Percentiles rank a stretch among this genome's conserved stretches.
Evolutionary conservation across 2,797 vertebrate genomes (phyloP).

Genomic region (Mallotus villosus): DNA sequence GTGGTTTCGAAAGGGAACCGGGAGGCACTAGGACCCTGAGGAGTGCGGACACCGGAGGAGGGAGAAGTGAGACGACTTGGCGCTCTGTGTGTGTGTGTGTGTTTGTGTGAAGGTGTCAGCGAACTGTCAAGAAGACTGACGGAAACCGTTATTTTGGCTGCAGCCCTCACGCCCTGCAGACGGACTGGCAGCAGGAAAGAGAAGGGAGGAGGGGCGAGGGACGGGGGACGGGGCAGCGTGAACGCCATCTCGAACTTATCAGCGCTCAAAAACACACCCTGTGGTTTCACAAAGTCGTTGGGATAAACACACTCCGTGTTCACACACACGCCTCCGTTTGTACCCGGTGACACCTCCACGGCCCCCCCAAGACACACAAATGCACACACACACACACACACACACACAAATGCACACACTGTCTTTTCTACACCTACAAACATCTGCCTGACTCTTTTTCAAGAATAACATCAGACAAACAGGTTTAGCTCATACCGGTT

Average conservation of each 20-base stretch:
- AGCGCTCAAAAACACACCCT: not conserved
- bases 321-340: not conserved
- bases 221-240: not conserved
- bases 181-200: constrained; percentile 16
- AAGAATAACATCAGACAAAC: not conserved
- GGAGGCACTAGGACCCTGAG: not conserved
- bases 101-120: constrained; percentile 3
- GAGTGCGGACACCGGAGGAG: not conserved
- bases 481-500: not conserved
- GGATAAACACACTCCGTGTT: not conserved
- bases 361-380: not conserved
- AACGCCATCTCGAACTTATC: constrained; percentile 11
- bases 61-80: not conserved
- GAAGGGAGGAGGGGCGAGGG: not conserved
- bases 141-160: constrained; percentile 15
- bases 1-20: no score
- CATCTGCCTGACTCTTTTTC: not conserved
- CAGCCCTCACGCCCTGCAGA: not conserved
- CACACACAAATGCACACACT: not conserved
- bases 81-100: constrained; percentile 5
- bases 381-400: constrained; percentile 3
- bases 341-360: not conserved
- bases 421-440: not conserved
- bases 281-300: constrained; percentile 1
- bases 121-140: not conserved